Evolutionary conservation across 2,797 vertebrate genomes (phyloP), one percentile per base, ranked within the genome.

Genomic region (Chaenodraco wilsoni): DNA sequence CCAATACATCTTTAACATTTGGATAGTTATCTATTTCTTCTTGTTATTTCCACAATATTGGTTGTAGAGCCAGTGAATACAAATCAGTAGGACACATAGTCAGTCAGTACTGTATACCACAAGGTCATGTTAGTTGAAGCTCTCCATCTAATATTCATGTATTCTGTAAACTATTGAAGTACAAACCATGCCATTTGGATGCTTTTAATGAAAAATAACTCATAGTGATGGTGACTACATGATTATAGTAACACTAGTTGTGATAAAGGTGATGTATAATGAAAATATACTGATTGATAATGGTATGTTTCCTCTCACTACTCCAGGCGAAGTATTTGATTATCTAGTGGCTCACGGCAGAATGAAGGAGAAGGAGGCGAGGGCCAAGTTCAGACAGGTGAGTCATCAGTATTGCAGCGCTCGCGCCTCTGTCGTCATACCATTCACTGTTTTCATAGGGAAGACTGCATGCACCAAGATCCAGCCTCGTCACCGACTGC

Each of bases 311-410:
- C 14, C 49, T 71, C 40, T 57, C 21, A 64, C 17, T 60, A 55
- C 82, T 82, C 72, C 90, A 98, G 97, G 97, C 69, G 97, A 98
- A 89, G 97, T 98, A 46, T 98, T 98, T 92, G 97, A 98, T 91
- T 98, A 98, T 92, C 89, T 98, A 83, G 97, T 98, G 90, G 97
- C 97, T 86, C 97, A 98, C 27, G 97, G 97, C 92, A 96, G 97
- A 91, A 98, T 98, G 97, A 98, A 98, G 93, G 97, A 98, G 87
- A 98, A 98, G 90, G 97, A 98, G 85, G 97, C 97, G 81, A 95
- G 97, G 88, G 96, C 97, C 91, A 98, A 98, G 94, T 98, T 98
- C 95, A 96, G 97, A 94, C 97, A 98, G 96, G 97, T 98, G 96
- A 92, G 96, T 89, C 87, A 89, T 83, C 84, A 55, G 17, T 55